Evolutionary conservation across 2,888 invertebrate species (phyloP).

Genomic region (Melinaea menophilus): DNA sequence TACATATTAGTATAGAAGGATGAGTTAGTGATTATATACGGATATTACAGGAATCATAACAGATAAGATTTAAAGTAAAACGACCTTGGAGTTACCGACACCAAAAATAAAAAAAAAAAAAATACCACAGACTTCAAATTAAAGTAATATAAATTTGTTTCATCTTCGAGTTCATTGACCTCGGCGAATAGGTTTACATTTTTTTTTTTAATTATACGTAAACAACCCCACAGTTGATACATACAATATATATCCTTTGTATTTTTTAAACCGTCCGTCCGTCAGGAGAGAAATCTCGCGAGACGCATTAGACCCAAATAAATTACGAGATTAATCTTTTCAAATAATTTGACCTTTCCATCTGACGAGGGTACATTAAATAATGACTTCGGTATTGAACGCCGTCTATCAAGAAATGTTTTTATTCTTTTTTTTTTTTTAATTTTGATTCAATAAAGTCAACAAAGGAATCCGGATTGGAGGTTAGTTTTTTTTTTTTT

Average conservation of each 20-base stretch:
- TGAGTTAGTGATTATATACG: too few relatives aligned
- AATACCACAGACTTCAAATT: neutral
- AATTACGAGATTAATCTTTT: slow-evolving; percentile 77
- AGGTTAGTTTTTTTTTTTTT: neutral
- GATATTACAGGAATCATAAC: too few relatives aligned
- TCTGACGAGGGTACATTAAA: slow-evolving; percentile 78
- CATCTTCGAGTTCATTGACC: slow-evolving; percentile 43
- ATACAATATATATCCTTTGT: slow-evolving; percentile 53
- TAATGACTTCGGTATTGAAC: slow-evolving; percentile 73
- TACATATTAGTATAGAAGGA: too few relatives aligned
- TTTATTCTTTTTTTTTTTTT: slow-evolving; percentile 42
- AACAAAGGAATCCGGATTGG: slow-evolving; percentile 22
- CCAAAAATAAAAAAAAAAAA: neutral
- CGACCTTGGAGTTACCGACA: neutral
- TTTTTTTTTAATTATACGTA: slow-evolving; percentile 42
- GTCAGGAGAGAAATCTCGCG: slow-evolving; percentile 65
- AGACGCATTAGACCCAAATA: slow-evolving; percentile 69
- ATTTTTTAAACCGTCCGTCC: slow-evolving; percentile 41
- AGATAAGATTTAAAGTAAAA: neutral
- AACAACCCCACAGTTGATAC: slow-evolving; percentile 71
- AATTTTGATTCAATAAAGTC: slow-evolving; percentile 48
- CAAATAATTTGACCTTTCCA: slow-evolving; percentile 78
- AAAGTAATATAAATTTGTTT: too few relatives aligned
- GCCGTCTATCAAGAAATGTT: slow-evolving; percentile 65
- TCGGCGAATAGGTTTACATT: slow-evolving; percentile 38